Base-by-base conservation (phyloP, 2,113 vertebrate genomes). In the Arothron firmamentum region DNA sequence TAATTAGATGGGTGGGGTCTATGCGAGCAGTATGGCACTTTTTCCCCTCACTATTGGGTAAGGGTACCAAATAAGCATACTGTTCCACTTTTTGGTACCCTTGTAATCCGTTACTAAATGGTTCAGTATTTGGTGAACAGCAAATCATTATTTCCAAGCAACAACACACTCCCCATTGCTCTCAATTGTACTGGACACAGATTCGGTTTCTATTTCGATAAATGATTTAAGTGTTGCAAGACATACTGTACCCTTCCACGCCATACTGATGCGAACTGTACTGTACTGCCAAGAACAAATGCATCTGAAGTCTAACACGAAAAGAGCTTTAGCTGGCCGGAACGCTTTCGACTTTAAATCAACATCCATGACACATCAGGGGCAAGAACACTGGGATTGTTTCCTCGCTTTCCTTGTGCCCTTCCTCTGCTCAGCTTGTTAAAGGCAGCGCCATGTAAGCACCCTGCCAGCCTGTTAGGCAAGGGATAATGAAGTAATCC, bases 401-500 rank as follows among this genome's bases (percentile, higher is more conserved):
- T 80, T 77, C 59, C 62, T 69, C 52, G 54, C 64, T 47, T 75
- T 70, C 52, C 67, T 54, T 50, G 59, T 69, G 53, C 57, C 60
- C 72, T 72, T 68, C 78, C 45, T 72, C 65, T 34, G 58, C 70
- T 69, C 61, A 51, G 58, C 78, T 86, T 80, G 75, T 85, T 88
- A 85, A 78, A 83, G 70, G 73, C 61, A 67, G 75, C 49, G 67
- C 78, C 66, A 72, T 82, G 78, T 79, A 85, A 82, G 79, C 68
- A 72, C 73, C 65, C 74, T 34, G 48, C 67, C 65, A 56, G 72
- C 65, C 83, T 71, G 67, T 82, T 79, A 77, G 68, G 73, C 79
- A 78, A 79, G 58, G 81, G 74, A 82, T 86, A 87, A 86, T 87
- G 62, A 86, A 87, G 82, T 84, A 87, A 89, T 87, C 85, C 80